Evolutionary conservation across 2,113 vertebrate genomes (phyloP), one percentile per base, ranked within the genome.

Genomic region (Cottus gobio): DNA sequence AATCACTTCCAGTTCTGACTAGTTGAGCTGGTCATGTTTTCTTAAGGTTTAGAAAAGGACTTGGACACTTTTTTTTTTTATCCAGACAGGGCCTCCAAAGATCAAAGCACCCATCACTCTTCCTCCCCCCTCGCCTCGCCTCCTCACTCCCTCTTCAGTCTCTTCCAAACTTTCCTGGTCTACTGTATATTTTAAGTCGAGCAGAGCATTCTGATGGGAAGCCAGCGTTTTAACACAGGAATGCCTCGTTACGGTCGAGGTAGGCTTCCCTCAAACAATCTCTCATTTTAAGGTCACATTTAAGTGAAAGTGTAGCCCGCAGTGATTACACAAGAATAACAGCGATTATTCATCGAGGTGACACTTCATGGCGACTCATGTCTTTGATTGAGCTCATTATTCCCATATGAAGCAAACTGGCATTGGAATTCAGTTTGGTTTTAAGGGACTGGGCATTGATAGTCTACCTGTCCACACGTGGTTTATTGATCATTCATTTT

Each of bases 91-190:
- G 90, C 88, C 87, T 85, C 87, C 65, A 64, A 81, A 88, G 90
- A 93, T 94, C 93, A 93, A 92, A 95, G 90, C 87, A 85, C 85
- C 89, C 93, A 90, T 93, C 93, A 88, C 76, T 91, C 91, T 90
- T 87, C 86, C 84, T 82, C 64, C 65, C 73, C 79, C 73, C 77
- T 44, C 65, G 60, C 75, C 81, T 86, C 48, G 63, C 80, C 74
- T 85, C 77, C 72, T 89, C 84, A 86, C 82, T 86, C 84, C 84
- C 80, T 79, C 83, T 75, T 75, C 83, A 83, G 77, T 75, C 88
- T 86, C 79, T 77, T 90, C 84, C 85, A 86, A 87, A 91, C 89
- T 81, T 89, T 86, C 86, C 87, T 85, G 71, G 71, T 91, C 78
- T 89, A 89, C 91, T 92, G 90, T 93, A 92, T 89, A 91, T 92